These are phyloP conservation scores for Phenganax stokvisi DNA, from an alignment of 92 coral and sea anemone genomes.

Conservation along the genomic window DNA sequence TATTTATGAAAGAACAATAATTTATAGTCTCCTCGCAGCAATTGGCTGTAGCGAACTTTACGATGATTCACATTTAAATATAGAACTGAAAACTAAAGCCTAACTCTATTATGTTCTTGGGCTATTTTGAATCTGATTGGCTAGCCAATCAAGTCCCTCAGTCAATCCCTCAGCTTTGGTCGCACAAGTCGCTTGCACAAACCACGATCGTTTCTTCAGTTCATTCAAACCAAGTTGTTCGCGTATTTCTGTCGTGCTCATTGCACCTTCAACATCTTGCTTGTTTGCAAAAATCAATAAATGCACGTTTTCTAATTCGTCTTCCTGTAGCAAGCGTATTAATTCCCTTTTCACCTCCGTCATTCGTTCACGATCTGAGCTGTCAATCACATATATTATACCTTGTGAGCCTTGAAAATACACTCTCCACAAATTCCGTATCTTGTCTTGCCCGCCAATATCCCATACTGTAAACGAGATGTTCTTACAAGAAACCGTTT, in stretches of 20 bases:
- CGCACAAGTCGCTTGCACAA: slow-evolving; percentile 89
- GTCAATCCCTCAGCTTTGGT: slow-evolving; percentile 84
- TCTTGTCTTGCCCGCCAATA: slow-evolving; percentile 99
- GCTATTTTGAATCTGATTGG: slow-evolving; percentile 66
- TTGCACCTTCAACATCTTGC: slow-evolving; percentile 82
- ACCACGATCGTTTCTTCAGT: slow-evolving; percentile 78
- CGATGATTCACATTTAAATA: too few relatives aligned
- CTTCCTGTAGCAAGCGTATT: slow-evolving; percentile 69
- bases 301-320: slow-evolving; percentile 65
- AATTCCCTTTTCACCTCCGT: slow-evolving; percentile 70
- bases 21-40: too few relatives aligned
- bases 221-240: slow-evolving; percentile 73
- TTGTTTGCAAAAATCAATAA: slow-evolving; percentile 89
- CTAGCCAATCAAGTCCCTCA: slow-evolving; percentile 94
- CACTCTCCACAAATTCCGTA: slow-evolving; percentile 86
- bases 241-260: slow-evolving; percentile 80
- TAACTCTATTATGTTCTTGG: not conserved
- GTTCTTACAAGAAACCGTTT: slow-evolving; percentile 85
- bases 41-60: too few relatives aligned
- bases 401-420: slow-evolving; percentile 89
- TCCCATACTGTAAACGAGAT: slow-evolving; percentile 98
- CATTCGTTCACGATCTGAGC: slow-evolving; percentile 82
- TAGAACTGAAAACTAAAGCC: not conserved
- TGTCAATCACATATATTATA: slow-evolving; percentile 84
- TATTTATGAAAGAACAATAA: too few relatives aligned